These are phyloP conservation scores for Ormyrus labotus DNA, from an alignment of 2,888 invertebrate genomes.

Conservation along the genomic window DNA sequence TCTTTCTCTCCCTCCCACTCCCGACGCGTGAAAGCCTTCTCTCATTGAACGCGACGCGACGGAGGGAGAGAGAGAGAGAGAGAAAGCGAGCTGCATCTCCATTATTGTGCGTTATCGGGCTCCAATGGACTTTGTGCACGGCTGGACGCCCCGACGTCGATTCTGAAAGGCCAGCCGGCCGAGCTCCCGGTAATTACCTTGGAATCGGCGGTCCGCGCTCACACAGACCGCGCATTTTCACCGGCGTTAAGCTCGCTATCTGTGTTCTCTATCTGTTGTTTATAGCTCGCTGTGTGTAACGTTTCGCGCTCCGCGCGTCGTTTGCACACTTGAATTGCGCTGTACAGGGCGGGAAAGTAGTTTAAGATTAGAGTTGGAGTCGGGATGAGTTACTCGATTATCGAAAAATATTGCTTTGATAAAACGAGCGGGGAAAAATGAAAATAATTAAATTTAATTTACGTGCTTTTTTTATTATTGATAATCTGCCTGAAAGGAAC, in stretches of 20 bases:
- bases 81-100: too few relatives aligned
- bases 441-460: background rate
- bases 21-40: conserved; percentile 1
- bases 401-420: too few relatives aligned
- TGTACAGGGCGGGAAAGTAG: background rate
- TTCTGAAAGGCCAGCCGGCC: conserved; percentile 30
- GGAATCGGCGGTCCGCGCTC: conserved; percentile 6
- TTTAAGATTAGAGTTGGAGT: background rate
- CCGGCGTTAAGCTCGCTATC: conserved; percentile 17
- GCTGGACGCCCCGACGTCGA: background rate
- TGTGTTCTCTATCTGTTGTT: background rate
- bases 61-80: background rate
- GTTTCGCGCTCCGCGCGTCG: background rate
- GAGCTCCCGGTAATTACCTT: conserved; percentile 30
- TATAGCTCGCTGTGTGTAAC: conserved; percentile 30
- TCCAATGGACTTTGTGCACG: conserved; percentile 25
- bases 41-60: conserved; percentile 27
- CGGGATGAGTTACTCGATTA: too few relatives aligned
- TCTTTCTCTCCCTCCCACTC: background rate
- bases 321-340: background rate
- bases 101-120: conserved; percentile 24
- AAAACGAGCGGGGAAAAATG: background rate
- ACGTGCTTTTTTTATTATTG: too few relatives aligned
- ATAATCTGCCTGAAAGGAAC: too few relatives aligned
- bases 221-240: conserved; percentile 6